These are phyloP conservation scores for Thermophis baileyi DNA, from an alignment of 2,113 vertebrate genomes.

Conservation along the genomic window DNA sequence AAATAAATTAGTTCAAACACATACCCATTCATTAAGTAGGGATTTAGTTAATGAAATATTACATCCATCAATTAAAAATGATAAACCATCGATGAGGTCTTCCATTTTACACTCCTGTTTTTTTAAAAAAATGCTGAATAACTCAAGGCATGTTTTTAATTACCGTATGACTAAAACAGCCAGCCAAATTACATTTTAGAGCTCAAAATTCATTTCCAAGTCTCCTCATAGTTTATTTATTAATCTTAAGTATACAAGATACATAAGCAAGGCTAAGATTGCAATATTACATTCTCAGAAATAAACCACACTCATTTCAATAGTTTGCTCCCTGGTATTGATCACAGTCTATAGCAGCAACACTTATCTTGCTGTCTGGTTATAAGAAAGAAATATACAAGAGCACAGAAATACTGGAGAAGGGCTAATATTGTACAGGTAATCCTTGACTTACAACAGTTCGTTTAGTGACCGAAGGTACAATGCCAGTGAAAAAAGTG, in stretches of 20 bases:
- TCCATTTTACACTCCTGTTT: not conserved
- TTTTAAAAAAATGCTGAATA: not conserved
- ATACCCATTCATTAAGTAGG: not conserved
- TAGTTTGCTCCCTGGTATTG: not conserved
- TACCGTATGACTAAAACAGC: not conserved
- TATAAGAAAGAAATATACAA: too few relatives aligned
- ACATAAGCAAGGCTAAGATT: not conserved
- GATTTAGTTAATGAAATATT: slow-evolving; percentile 2
- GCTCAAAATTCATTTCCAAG: not conserved
- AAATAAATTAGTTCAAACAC: slow-evolving; percentile 3
- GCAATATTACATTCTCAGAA: not conserved
- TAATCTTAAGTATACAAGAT: not conserved
- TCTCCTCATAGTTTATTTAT: not conserved
- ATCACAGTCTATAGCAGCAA: not conserved
- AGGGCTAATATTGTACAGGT: too few relatives aligned
- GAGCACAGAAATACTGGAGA: too few relatives aligned
- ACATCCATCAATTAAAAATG: not conserved
- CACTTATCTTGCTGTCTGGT: not conserved
- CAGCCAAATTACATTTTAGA: not conserved
- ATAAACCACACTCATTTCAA: not conserved
- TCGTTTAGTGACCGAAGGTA: not conserved
- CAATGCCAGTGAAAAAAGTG: not conserved
- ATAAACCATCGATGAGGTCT: not conserved
- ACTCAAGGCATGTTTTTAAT: not conserved
- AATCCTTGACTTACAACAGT: not conserved